Evolutionary conservation across 1,140 invertebrate genomes (phyloP), one percentile per base, ranked within the genome.

Genomic region (Brachionus plicatilis): DNA sequence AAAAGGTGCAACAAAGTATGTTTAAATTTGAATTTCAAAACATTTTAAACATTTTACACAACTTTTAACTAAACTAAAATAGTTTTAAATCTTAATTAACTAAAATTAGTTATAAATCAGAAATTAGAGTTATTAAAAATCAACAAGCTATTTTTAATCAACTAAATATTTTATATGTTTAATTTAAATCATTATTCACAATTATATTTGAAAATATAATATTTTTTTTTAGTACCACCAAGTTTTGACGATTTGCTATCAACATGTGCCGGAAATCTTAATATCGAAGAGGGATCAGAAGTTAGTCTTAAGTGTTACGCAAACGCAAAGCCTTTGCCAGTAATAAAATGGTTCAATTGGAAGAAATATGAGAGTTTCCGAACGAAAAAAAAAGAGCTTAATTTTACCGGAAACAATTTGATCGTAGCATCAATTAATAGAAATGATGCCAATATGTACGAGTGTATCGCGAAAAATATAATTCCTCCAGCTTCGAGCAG

Each of bases 341-440:
- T 82, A 20, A 45, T 82, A 12, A 82, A 82, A 65, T 82, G 79
- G 79, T 82, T 65, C 37, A n/a, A 29, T 65, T 82, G 79, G 79
- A 82, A 82, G 37, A 82, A 82, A 47, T 82, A 82, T 20, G 33
- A 82, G 4, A 17, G 29, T 65, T 20, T 82, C 14, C 24, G 24
- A 65, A 82, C 24, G 5, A 17, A 60, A 65, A 82, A 68, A 37
- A 17, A 82, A 82, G 79, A 82, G 20, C 27, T 82, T 12, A 56
- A 82, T 65, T n/a, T 45, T 20, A 68, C 20, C 4, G 79, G 53
- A 60, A 82, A 82, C 27, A 33, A 65, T 29, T 2, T 82, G 33
- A 17, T 60, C 12, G 45, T 82, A 12, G 11, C n/a, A 1, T 60
- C 53, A 20, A 47, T 68, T 6, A 27, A 65, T 11, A 60, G 79